phyloP scores from a whole-genome alignment of 2,113 vertebrate species.

The Calypte anna region DNA sequence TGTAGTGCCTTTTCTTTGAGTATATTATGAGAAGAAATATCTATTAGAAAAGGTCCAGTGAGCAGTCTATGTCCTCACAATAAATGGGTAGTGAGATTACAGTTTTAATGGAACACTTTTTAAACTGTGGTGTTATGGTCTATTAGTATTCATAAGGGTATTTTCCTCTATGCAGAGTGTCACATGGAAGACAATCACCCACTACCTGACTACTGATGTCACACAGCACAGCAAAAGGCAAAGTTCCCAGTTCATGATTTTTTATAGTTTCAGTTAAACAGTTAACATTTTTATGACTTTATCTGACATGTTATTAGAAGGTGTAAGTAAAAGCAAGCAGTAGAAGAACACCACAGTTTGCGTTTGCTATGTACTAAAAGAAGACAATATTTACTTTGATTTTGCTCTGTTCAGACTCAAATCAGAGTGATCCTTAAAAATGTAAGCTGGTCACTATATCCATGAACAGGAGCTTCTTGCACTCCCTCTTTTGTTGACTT shows the following conservation, averaged over 20 bases:
- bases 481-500: neutral
- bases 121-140: neutral
- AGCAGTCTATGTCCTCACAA: neutral
- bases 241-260: neutral
- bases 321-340: neutral
- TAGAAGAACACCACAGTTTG: neutral
- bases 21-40: neutral
- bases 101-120: neutral
- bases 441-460: neutral
- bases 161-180: neutral
- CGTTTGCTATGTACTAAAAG: neutral
- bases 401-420: neutral
- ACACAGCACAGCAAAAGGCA: neutral
- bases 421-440: neutral
- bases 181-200: neutral
- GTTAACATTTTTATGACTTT: neutral
- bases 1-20: neutral
- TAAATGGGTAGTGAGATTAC: neutral
- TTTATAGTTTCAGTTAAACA: neutral
- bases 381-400: neutral
- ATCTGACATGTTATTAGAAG: neutral
- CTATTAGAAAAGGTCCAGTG: neutral
- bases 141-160: neutral
- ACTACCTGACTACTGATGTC: neutral
- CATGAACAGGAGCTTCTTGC: neutral